phyloP scores from a whole-genome alignment of 2,888 invertebrate genomes.

The Antitype chi region DNA sequence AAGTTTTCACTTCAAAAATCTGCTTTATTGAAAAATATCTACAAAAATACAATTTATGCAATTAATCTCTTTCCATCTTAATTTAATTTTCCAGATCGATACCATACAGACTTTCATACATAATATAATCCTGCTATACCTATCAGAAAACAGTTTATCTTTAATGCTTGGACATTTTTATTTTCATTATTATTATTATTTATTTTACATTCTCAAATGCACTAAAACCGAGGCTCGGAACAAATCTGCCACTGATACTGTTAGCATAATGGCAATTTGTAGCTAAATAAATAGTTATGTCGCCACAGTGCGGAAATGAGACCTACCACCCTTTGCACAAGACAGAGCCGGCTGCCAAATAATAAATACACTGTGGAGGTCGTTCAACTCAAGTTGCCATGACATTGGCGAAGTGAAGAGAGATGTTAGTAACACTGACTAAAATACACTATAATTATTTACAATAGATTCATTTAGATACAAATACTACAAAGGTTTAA shows the following conservation, averaged over 20 bases:
- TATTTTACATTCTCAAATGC: neutral
- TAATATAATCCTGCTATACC: neutral
- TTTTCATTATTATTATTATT: too few relatives aligned
- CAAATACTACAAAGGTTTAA: too few relatives aligned
- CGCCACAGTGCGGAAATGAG: conserved; percentile 41
- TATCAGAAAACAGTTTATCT: neutral
- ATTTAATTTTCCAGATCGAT: too few relatives aligned
- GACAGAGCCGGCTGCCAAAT: conserved; percentile 42
- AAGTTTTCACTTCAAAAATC: too few relatives aligned
- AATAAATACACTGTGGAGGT: conserved; percentile 44
- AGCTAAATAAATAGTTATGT: conserved; percentile 30
- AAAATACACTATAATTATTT: too few relatives aligned
- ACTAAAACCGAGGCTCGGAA: neutral
- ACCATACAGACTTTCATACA: neutral
- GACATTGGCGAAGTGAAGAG: neutral
- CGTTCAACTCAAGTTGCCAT: conserved; percentile 42
- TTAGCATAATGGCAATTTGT: conserved; percentile 4
- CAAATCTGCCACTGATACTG: conserved; percentile 23
- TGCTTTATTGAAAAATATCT: too few relatives aligned
- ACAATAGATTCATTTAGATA: too few relatives aligned
- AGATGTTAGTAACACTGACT: too few relatives aligned
- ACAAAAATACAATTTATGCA: too few relatives aligned
- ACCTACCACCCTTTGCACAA: conserved; percentile 33
- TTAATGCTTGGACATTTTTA: neutral
- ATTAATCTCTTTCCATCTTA: too few relatives aligned